Evolutionary conservation across 2,888 invertebrate genomes (phyloP), one percentile per base, ranked within the genome.

Genomic region (Cataglyphis albicans): DNA sequence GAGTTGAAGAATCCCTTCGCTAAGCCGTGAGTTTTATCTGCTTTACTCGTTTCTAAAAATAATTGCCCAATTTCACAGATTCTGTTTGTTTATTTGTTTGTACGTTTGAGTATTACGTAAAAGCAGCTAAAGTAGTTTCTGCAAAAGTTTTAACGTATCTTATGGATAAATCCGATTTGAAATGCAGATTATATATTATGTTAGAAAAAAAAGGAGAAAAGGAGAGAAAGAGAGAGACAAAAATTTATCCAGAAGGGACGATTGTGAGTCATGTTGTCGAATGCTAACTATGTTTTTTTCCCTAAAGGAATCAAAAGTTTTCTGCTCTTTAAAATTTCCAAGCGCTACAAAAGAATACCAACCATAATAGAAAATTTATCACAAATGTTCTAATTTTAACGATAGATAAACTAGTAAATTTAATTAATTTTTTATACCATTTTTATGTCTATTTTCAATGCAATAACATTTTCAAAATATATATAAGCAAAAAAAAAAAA

Each of bases 51-150:
- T 44, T 29, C 21, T 29, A 48, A 44, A 38, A 44, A 32, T 32
- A 61, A 74, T 74, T 63, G 44, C 63, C 21, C 61, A 32, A 74
- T 74, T 74, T 61, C 15, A 21, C 61, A 21, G 32, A 61, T 61
- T 35, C 44, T 35, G 32, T 72, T 18, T 35, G 32, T 72, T 18
- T 57, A 29, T 44, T 63, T 63, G 25, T 59, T 73, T 29, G 59
- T 61, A 32, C n/a, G 41, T 61, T 10, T 21, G 15, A 44, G 61
- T 3, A 21, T 48, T 15, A n/a, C n/a, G 32, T 32, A 32, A 44
- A 61, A 61, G 44, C 44, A 29, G 25, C 15, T 4, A 38, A 32
- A 61, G 3, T 12, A 32, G 63, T 63, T 48, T 32, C 61, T 21
- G 32, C 32, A 44, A 44, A 61, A 61, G 21, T 74, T 74, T 61